Percentiles rank a stretch among this genome's conserved stretches.
These are phyloP conservation scores for Anguilla megastoma DNA, from an alignment of 2,797 vertebrate species.

Conservation along the genomic window DNA sequence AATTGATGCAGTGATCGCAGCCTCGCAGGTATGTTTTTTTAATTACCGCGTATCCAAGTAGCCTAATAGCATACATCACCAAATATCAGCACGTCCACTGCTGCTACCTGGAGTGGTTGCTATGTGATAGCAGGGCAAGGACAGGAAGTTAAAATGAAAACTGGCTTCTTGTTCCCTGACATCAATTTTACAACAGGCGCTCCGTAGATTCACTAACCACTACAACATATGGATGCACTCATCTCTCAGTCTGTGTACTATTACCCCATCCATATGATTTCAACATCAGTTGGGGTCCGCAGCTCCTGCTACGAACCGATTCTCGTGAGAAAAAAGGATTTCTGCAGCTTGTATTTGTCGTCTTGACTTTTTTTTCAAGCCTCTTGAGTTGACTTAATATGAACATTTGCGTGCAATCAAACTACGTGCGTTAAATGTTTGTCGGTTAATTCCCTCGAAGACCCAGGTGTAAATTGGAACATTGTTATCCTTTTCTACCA, in stretches of 20 bases:
- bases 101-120: slow-evolving; percentile 16
- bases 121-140: neutral
- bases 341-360: slow-evolving; percentile 14
- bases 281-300: neutral
- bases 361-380: slow-evolving; percentile 16
- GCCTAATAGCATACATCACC: neutral
- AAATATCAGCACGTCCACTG: neutral
- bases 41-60: neutral
- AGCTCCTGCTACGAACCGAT: neutral
- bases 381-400: neutral
- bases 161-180: neutral
- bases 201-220: neutral
- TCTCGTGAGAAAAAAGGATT: slow-evolving; percentile 12
- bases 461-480: neutral
- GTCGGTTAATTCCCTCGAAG: neutral
- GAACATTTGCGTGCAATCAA: neutral
- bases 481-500: neutral
- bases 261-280: neutral
- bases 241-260: neutral
- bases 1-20: slow-evolving; percentile 23
- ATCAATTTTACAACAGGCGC: slow-evolving; percentile 10
- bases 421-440: neutral
- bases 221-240: neutral
- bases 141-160: slow-evolving; percentile 33
- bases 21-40: neutral